These are phyloP conservation scores for Serrognathus titanus DNA, from an alignment of 2,888 invertebrate genomes.

Conservation along the genomic window DNA sequence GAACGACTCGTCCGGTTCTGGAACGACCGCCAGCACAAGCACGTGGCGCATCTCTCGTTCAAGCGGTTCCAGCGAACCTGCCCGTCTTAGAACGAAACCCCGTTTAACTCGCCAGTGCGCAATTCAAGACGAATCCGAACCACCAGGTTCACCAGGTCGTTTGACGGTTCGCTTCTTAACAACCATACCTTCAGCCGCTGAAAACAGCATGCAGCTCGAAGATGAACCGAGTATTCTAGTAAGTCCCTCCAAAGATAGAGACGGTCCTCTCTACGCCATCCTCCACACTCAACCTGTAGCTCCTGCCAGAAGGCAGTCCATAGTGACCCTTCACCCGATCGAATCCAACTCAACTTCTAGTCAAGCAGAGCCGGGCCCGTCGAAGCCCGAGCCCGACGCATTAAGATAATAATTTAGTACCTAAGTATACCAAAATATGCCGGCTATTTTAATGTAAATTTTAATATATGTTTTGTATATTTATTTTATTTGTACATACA, in stretches of 20 bases:
- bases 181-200: constrained; percentile 72
- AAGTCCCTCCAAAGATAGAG: constrained; percentile 42
- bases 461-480: constrained; percentile 33
- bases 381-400: constrained; percentile 24
- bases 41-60: constrained; percentile 87
- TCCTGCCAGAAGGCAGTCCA: constrained; percentile 42
- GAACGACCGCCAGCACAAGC: constrained; percentile 84
- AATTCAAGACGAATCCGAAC: constrained; percentile 69
- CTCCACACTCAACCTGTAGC: constrained; percentile 36
- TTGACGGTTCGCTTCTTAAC: constrained; percentile 60
- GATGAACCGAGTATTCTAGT: constrained; percentile 53
- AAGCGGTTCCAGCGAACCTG: constrained; percentile 63
- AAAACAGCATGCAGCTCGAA: constrained; percentile 66
- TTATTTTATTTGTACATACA: constrained; percentile 33
- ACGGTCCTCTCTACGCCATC: constrained; percentile 47
- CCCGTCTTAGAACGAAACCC: constrained; percentile 58
- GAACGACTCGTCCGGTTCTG: constrained; percentile 87
- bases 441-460: constrained; percentile 31
- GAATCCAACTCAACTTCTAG: constrained; percentile 35
- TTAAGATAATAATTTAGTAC: constrained; percentile 32
- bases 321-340: constrained; percentile 46
- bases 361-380: constrained; percentile 34
- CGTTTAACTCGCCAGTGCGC: constrained; percentile 78
- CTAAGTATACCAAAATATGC: constrained; percentile 20
- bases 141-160: constrained; percentile 57